Conservation (phyloP, 2,113 vertebrate genomes). For the Aix galericulata region DNA sequence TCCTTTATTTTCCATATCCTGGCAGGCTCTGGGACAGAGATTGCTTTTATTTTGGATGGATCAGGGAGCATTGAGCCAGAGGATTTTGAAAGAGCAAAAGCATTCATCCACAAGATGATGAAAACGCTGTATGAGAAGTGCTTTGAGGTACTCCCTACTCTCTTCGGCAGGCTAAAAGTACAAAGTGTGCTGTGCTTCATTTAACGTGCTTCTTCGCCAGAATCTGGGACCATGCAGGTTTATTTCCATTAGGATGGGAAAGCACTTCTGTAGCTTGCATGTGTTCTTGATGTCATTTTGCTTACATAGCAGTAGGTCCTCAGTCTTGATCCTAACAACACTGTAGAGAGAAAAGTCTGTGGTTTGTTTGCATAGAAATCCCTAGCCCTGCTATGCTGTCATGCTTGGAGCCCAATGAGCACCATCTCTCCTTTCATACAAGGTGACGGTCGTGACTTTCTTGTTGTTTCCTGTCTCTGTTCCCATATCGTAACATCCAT, state of each 20-base stretch:
- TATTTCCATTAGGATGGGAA: neutral
- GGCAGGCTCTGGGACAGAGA: conserved; percentile 73
- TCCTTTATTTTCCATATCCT: neutral
- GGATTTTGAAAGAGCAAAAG: conserved; percentile 82
- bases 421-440: neutral
- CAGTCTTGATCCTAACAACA: neutral
- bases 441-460: neutral
- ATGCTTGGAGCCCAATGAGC: neutral
- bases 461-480: neutral
- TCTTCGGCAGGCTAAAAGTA: neutral
- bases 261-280: neutral
- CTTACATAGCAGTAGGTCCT: neutral
- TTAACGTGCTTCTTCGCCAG: neutral
- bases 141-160: conserved; percentile 68
- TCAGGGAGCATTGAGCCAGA: conserved; percentile 73
- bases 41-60: conserved; percentile 81
- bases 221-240: neutral
- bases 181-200: neutral
- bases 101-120: conserved; percentile 79
- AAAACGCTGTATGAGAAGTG: conserved; percentile 74
- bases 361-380: neutral
- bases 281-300: neutral
- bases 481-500: neutral
- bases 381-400: neutral
- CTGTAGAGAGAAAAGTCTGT: neutral